A percentile compares a stretch with the other conserved stretches of the same genome.
Conservation (phyloP, 2,113 vertebrate genomes). For the Campylomormyrus tamandua region DNA sequence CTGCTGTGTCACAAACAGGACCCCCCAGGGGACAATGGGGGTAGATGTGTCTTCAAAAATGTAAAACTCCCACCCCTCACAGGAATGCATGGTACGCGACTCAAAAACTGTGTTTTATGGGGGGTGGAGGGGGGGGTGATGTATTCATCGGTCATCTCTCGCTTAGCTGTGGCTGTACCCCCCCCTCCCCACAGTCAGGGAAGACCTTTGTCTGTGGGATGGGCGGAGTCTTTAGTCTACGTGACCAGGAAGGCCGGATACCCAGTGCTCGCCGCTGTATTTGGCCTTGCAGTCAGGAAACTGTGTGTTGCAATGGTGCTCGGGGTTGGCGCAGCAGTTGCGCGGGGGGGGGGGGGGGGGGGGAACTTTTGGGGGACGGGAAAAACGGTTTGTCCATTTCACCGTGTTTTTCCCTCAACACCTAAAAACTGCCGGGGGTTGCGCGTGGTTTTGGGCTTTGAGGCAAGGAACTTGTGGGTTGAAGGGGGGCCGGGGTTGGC, state of each 20-base stretch:
- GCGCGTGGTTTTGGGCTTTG: too few species aligned
- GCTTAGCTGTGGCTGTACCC: slow-evolving; percentile 31
- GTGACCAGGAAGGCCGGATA: not conserved
- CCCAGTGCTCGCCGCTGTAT: slow-evolving; percentile 5
- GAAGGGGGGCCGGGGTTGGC: not conserved
- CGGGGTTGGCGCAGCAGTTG: not conserved
- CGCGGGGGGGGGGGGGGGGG: not conserved
- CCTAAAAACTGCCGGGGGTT: slow-evolving; percentile 66
- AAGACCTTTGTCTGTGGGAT: not conserved
- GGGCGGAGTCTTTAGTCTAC: not conserved
- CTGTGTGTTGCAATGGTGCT: slow-evolving; percentile 7
- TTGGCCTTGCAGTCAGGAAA: slow-evolving; percentile 31
- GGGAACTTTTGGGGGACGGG: slow-evolving; percentile 22
- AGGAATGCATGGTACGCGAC: slow-evolving; percentile 54
- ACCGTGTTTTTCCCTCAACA: slow-evolving; percentile 61
- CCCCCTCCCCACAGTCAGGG: not conserved
- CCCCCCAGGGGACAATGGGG: not conserved
- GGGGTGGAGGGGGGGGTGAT: slow-evolving; percentile 44
- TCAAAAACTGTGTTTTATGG: slow-evolving; percentile 59
- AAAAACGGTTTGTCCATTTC: slow-evolving; percentile 67
- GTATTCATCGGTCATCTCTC: slow-evolving; percentile 59
- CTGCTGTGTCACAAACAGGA: not conserved
- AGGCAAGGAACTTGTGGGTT: too few species aligned
- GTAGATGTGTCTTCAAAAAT: slow-evolving; percentile 22
- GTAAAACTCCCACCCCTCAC: slow-evolving; percentile 49